Evolutionary conservation across 30 jellyfish, hydroid and myxozoan genomes (phyloP).

Genomic region (Aurelia sp.): DNA sequence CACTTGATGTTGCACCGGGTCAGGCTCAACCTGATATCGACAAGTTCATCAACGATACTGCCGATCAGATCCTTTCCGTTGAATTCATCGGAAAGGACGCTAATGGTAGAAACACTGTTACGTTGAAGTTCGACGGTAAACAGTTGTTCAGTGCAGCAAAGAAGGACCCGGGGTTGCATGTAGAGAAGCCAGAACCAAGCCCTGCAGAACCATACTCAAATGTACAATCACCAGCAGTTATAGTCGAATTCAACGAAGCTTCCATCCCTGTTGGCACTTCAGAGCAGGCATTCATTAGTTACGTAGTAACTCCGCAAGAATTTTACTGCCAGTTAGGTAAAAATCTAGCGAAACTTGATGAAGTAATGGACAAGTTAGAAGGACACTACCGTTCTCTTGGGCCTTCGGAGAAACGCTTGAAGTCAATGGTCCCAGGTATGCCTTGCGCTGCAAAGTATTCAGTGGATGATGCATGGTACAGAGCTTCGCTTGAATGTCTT

Average conservation of each 20-base stretch:
- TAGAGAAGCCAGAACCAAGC: conserved; percentile 15
- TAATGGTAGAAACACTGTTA: conserved; percentile 1
- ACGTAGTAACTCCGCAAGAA: conserved; percentile 44
- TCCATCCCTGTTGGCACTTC: neutral
- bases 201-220: neutral
- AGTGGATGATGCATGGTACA: conserved; percentile 54
- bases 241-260: conserved; percentile 37
- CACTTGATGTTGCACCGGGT: conserved; percentile 22
- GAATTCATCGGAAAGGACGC: conserved; percentile 17
- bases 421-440: conserved; percentile 34
- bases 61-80: conserved; percentile 27
- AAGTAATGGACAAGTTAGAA: conserved; percentile 46
- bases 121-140: conserved; percentile 5
- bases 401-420: neutral
- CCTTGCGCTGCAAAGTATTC: conserved; percentile 49
- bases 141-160: conserved; percentile 6
- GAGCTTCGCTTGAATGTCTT: conserved; percentile 27
- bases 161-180: conserved; percentile 28
- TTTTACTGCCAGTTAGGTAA: conserved; percentile 65
- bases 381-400: conserved; percentile 13
- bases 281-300: conserved; percentile 44
- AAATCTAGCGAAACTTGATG: conserved; percentile 17
- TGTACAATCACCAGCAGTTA: conserved; percentile 47
- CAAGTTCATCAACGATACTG: conserved; percentile 19
- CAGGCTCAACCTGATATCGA: conserved; percentile 37